Percentiles rank a stretch among this genome's conserved stretches.
Evolutionary conservation across 2,888 invertebrate genomes (phyloP).

Genomic region (Drosophila maculinotata): DNA sequence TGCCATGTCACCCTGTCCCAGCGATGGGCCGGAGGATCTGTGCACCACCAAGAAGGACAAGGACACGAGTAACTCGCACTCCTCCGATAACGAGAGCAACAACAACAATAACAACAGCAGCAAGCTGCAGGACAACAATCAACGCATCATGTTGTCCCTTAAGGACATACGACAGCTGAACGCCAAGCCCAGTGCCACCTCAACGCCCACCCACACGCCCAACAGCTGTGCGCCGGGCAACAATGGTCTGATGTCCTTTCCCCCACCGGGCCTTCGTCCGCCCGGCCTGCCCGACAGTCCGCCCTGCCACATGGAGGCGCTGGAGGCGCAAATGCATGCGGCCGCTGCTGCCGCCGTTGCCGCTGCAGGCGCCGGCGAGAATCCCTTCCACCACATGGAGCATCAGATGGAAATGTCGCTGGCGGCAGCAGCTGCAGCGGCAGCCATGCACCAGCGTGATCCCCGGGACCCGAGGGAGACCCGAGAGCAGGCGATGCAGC

Average conservation of each 20-base stretch:
- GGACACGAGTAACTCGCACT: constrained; percentile 36
- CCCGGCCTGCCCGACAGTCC: constrained; percentile 73
- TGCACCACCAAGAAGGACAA: constrained; percentile 83
- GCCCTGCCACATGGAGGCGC: constrained; percentile 82
- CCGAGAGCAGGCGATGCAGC: constrained; percentile 75
- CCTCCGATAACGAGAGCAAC: constrained; percentile 68
- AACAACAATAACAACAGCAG: constrained; percentile 82
- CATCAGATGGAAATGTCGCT: constrained; percentile 85
- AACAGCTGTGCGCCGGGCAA: constrained; percentile 52
- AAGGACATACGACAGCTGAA: constrained; percentile 85
- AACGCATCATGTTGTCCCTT: constrained; percentile 84
- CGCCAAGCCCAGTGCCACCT: constrained; percentile 80
- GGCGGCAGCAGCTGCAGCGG: constrained; percentile 85
- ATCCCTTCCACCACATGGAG: constrained; percentile 84
- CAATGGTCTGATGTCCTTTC: constrained; percentile 73
- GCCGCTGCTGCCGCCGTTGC: constrained; percentile 82
- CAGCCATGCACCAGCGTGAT: constrained; percentile 82
- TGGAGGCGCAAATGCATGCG: constrained; percentile 84
- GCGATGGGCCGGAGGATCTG: constrained; percentile 85
- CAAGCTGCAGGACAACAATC: constrained; percentile 83
- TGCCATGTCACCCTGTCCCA: constrained; percentile 70
- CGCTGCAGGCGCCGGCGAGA: constrained; percentile 79
- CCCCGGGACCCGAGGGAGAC: constrained; percentile 72
- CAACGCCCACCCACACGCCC: constrained; percentile 71
- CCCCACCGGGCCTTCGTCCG: constrained; percentile 76